Evolutionary conservation across 1,140 invertebrate species (phyloP), one percentile per base, ranked within the genome.

Genomic region (Papilio dardanus): DNA sequence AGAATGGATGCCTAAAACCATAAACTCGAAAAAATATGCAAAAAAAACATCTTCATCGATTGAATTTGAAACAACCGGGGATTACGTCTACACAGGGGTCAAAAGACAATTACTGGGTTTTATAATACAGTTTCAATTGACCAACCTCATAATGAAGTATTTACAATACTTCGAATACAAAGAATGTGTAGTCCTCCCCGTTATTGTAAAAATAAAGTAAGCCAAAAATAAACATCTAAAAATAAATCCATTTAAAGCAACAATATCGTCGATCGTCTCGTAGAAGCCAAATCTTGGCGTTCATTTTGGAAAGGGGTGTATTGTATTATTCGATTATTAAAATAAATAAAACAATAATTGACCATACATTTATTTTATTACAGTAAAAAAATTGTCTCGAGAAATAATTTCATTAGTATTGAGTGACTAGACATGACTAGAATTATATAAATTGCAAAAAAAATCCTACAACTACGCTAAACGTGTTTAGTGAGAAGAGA

Each of bases 351-450:
- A 93, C 91, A 91, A 91, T 76, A 75, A 71, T 83, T 69, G 78
- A 74, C 84, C 74, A 81, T 79, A 80, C 71, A 82, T 86, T 86
- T 85, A 85, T 86, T 89, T 91, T 89, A 89, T 88, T 89, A 83
- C 66, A 86, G 84, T 79, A 82, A 84, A 85, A 79, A 81, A 79
- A 79, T 81, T 75, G 67, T 77, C 50, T 78, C 40, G 75, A 62
- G 74, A 69, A 77, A 68, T 67, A 62, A 33, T 35, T 54, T 50
- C 4, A 66, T 62, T 69, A 74, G 46, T 62, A 76, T 78, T 40
- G 35, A 78, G 74, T 69, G 90, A 92, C 90, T 92, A 92, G 90
- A 92, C 80, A 88, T 85, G 90, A 92, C 90, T 92, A 93, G 89
- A 90, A 76, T 81, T 73, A 77, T 67, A 37, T 78, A 69, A 74